Conservation (phyloP, 2,113 vertebrate species). For the Tragulus kanchil region DNA sequence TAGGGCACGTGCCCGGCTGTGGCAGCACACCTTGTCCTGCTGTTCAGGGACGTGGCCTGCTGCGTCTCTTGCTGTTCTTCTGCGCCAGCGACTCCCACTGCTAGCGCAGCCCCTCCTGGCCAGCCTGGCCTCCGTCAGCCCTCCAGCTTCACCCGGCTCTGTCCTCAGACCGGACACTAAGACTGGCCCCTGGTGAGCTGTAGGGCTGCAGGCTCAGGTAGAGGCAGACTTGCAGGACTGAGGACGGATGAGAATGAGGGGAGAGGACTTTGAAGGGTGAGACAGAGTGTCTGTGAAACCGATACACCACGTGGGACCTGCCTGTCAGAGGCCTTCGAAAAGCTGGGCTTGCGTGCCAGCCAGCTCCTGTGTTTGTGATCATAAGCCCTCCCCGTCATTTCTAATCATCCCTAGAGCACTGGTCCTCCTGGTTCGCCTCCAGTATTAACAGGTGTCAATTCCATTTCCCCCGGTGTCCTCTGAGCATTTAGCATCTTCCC, state of each 20-base stretch:
- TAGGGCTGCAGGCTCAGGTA: background rate
- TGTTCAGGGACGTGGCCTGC: background rate
- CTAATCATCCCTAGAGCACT: background rate
- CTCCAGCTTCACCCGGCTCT: background rate
- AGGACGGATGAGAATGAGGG: background rate
- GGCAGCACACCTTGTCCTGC: background rate
- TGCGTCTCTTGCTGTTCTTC: background rate
- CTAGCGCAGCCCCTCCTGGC: background rate
- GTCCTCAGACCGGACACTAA: background rate
- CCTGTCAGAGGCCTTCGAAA: background rate
- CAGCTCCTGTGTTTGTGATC: background rate
- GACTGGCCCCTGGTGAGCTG: background rate
- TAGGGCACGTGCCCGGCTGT: fast-evolving
- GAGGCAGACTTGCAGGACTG: background rate
- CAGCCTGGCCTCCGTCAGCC: background rate
- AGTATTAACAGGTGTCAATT: background rate
- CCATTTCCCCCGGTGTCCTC: background rate
- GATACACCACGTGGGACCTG: background rate
- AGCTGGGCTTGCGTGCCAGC: background rate
- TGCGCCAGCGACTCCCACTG: too few relatives aligned
- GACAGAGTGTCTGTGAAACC: background rate
- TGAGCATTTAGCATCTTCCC: background rate
- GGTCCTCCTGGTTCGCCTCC: background rate
- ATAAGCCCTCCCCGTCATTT: background rate
- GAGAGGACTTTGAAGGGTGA: background rate